Base-by-base conservation (phyloP, 2,797 vertebrate species). In the Poecilia picta region DNA sequence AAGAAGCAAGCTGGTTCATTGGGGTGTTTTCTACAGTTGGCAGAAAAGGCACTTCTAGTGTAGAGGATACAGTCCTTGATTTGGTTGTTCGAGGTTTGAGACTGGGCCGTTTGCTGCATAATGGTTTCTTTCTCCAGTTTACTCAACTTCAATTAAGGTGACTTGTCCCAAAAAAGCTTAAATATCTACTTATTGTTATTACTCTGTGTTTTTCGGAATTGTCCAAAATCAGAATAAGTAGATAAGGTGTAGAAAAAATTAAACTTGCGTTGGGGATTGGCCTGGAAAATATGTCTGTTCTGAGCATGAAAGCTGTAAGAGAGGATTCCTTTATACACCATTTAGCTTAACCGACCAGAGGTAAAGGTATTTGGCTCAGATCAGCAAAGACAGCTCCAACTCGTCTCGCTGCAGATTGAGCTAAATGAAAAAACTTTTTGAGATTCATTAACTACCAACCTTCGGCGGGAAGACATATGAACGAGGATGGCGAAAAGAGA, bases 391-490 rank as follows among this genome's bases (percentile, higher is more conserved):
- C 23, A 20, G 53, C 31, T 79, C 83, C 16, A 79, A 84, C 59
- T 84, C 89, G 78, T 88, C 83, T 72, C 47, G 43, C 33, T 73
- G 74, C 73, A 79, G 79, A 90, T 85, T 89, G 87, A 86, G 88
- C 77, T 81, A 89, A 90, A 91, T 87, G 85, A 33, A 62, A 62
- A 92, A 92, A 91, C 85, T 72, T 83, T 71, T 82, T 78, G 78
- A 64, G 81, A 91, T 91, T 89, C 88, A 94, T 93, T 91, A 93
- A 90, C 85, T 78, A 41, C 73, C 20, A 31, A 46, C 70, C 80
- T 78, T 89, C 75, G 68, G 18, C 64, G 43, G 43, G 73, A 80
- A 89, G 88, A 92, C 84, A 64, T 84, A 93, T 92, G 78, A 78
- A 72, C 72, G 59, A 78, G 85, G 78, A 78, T 59, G 74, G 75